Percentiles rank a stretch among this genome's conserved stretches.
Conservation (phyloP, 2,888 invertebrate genomes). For the Byasa hedistus region DNA sequence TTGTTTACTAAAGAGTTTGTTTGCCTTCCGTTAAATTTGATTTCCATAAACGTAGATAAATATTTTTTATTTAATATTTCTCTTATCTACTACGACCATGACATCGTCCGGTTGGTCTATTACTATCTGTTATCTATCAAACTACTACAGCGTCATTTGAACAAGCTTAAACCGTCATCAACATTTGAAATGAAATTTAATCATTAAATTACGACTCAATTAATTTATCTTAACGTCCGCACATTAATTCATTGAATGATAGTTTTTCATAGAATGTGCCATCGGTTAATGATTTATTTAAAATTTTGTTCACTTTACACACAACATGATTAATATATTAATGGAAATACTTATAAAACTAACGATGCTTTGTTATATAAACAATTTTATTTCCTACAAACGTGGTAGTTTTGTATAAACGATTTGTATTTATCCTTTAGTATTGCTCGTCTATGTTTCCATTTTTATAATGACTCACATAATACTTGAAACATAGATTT, state of each 20-base stretch:
- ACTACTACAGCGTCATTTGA: background rate
- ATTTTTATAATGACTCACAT: background rate
- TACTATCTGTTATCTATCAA: conserved; percentile 10
- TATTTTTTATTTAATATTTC: background rate
- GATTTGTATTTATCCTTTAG: background rate
- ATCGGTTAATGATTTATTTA: background rate
- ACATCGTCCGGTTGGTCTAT: conserved; percentile 19
- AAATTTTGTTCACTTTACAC: background rate
- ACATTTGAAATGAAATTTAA: background rate
- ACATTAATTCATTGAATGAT: background rate
- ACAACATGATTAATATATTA: background rate
- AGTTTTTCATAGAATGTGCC: background rate
- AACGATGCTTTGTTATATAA: background rate
- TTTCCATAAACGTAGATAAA: background rate
- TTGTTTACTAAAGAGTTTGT: too few relatives aligned
- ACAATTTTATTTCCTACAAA: background rate
- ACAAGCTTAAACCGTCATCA: background rate
- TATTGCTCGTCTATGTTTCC: background rate
- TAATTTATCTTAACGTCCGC: background rate
- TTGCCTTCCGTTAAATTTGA: too few relatives aligned
- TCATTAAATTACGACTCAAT: background rate
- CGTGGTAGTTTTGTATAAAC: background rate
- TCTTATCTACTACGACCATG: conserved; percentile 9
- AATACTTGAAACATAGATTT: too few relatives aligned
- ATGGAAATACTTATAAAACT: background rate